Conservation (phyloP, 30 jellyfish, hydroid and myxozoan genomes). For the Pelagia noctiluca region DNA sequence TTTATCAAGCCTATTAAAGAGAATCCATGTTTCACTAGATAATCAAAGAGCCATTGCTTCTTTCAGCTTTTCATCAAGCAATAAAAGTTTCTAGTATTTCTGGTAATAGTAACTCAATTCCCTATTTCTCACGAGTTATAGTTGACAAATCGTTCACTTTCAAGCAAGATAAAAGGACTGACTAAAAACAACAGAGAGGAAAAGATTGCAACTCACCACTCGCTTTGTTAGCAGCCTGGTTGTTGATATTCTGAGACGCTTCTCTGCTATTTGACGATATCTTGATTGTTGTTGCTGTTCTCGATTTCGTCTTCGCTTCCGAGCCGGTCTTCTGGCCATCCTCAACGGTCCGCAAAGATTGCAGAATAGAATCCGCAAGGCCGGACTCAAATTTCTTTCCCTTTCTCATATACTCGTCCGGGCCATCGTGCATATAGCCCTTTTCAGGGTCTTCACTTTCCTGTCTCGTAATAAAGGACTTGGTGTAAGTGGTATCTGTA, state of each 20-base stretch:
- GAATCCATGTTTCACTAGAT: too few species aligned
- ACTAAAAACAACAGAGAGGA: too few species aligned
- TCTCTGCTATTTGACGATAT: slow-evolving; percentile 9
- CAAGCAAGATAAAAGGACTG: too few species aligned
- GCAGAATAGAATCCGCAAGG: slow-evolving; percentile 55
- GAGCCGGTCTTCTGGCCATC: slow-evolving; percentile 8
- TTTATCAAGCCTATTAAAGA: too few species aligned
- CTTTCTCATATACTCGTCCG: slow-evolving; percentile 53
- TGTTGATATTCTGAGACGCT: background rate
- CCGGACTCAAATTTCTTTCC: slow-evolving; percentile 53
- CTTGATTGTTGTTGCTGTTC: slow-evolving; percentile 36
- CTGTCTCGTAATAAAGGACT: slow-evolving; percentile 9
- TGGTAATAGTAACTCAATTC: too few species aligned
- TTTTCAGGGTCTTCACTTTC: slow-evolving; percentile 41
- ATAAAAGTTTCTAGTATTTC: too few species aligned
- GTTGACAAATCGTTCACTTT: too few species aligned
- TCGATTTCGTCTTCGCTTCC: slow-evolving; percentile 12
- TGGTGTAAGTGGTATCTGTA: slow-evolving; percentile 8
- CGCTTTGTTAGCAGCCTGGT: too few species aligned
- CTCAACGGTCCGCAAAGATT: slow-evolving; percentile 38
- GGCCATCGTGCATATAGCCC: slow-evolving; percentile 79
- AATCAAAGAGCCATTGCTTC: too few species aligned
- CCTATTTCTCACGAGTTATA: too few species aligned
- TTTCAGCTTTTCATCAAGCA: too few species aligned
- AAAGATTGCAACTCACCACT: too few species aligned